These are phyloP conservation scores for Candoia aspera DNA, from an alignment of 2,113 vertebrate genomes.

Conservation along the genomic window DNA sequence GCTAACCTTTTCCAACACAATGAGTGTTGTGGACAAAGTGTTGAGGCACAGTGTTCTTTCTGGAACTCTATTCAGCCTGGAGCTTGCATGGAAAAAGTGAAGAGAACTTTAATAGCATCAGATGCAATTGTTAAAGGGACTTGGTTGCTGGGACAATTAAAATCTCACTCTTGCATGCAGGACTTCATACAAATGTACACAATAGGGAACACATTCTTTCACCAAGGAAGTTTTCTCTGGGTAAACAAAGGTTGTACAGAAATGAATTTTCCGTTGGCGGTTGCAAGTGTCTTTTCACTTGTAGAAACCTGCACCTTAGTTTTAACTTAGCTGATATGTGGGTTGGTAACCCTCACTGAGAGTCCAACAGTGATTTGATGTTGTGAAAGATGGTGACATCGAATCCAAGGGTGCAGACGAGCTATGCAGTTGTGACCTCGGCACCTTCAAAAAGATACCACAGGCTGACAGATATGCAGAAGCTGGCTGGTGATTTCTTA, in stretches of 20 bases:
- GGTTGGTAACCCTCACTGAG: not conserved
- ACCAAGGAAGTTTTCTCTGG: accelerated
- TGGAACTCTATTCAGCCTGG: constrained; percentile 52
- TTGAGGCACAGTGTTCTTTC: not conserved
- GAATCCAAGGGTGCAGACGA: not conserved
- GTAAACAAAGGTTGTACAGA: not conserved
- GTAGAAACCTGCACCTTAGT: not conserved
- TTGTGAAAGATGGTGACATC: not conserved
- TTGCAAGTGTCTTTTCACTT: too few relatives aligned
- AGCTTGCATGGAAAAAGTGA: constrained; percentile 42
- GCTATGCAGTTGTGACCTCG: not conserved
- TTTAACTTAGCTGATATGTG: not conserved
- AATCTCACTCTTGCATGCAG: not conserved
- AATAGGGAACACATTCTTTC: accelerated
- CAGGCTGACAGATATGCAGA: not conserved
- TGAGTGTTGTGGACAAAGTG: constrained; percentile 32
- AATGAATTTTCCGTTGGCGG: not conserved
- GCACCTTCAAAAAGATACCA: not conserved
- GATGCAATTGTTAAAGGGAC: constrained; percentile 37
- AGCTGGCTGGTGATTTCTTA: not conserved
- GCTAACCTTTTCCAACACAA: constrained; percentile 72
- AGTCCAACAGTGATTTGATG: not conserved
- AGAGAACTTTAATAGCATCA: constrained; percentile 61
- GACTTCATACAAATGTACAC: not conserved
- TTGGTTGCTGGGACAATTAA: constrained; percentile 53